phyloP scores from a whole-genome alignment of 2,797 vertebrate species.

The Notamacropus eugenii region DNA sequence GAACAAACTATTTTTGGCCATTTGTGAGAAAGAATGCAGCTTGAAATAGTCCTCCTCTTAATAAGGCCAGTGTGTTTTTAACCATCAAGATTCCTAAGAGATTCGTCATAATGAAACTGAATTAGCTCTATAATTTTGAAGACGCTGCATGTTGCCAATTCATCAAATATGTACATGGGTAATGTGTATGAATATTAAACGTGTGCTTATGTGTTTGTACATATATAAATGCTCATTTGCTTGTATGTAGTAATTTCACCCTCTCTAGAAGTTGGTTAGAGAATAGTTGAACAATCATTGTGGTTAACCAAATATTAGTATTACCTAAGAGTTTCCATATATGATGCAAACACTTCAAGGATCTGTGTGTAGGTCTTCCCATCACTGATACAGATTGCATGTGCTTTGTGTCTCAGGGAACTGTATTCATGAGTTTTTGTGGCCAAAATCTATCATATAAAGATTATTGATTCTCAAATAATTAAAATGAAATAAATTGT shows the following conservation, averaged over 20 bases:
- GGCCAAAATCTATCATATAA: neutral
- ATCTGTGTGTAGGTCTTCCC: neutral
- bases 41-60: constrained; percentile 69
- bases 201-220: neutral
- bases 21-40: constrained; percentile 76
- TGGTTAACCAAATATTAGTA: neutral
- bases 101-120: constrained; percentile 34
- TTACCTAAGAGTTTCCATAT: neutral
- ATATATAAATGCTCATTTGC: neutral
- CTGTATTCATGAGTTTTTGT: neutral
- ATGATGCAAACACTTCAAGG: neutral
- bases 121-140: neutral
- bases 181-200: neutral
- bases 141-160: constrained; percentile 18
- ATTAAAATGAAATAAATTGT: neutral
- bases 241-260: neutral
- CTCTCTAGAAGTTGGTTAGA: neutral
- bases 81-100: constrained; percentile 40
- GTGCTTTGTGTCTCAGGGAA: neutral
- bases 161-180: neutral
- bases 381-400: neutral
- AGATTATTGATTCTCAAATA: neutral
- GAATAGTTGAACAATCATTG: neutral
- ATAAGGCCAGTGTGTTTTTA: constrained; percentile 64
- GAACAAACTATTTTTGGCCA: constrained; percentile 61